These are phyloP conservation scores for Peromyscus californicus DNA, from an alignment of 2,113 vertebrate species.

Conservation along the genomic window DNA sequence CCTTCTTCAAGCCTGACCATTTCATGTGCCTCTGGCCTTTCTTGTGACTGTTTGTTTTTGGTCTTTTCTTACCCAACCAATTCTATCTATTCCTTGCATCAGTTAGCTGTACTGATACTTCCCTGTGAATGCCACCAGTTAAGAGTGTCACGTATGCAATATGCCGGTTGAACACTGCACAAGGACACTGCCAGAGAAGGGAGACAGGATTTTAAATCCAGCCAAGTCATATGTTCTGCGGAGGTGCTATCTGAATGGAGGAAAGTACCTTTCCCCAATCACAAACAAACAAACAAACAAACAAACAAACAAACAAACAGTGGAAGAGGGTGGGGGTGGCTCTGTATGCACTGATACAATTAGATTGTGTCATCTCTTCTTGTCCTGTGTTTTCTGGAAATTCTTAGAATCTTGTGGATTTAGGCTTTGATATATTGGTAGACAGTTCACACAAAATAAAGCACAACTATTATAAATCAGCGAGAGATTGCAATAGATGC, in stretches of 20 bases:
- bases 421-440: background rate
- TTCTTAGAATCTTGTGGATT: background rate
- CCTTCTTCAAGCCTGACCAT: background rate
- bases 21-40: background rate
- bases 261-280: background rate
- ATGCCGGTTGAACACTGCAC: background rate
- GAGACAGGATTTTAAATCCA: background rate
- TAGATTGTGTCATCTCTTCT: slow-evolving; percentile 17
- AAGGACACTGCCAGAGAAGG: background rate
- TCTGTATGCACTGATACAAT: background rate
- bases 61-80: background rate
- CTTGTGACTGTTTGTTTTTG: background rate
- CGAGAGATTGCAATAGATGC: background rate
- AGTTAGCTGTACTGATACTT: background rate
- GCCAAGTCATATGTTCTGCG: background rate
- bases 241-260: background rate
- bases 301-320: background rate
- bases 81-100: background rate
- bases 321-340: background rate
- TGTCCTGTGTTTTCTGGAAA: background rate
- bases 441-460: background rate
- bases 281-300: background rate
- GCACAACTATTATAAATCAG: slow-evolving; percentile 15
- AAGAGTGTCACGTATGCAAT: background rate
- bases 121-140: background rate